These are phyloP conservation scores for Oophaga pumilio DNA, from an alignment of 2,113 vertebrate genomes.

Conservation along the genomic window DNA sequence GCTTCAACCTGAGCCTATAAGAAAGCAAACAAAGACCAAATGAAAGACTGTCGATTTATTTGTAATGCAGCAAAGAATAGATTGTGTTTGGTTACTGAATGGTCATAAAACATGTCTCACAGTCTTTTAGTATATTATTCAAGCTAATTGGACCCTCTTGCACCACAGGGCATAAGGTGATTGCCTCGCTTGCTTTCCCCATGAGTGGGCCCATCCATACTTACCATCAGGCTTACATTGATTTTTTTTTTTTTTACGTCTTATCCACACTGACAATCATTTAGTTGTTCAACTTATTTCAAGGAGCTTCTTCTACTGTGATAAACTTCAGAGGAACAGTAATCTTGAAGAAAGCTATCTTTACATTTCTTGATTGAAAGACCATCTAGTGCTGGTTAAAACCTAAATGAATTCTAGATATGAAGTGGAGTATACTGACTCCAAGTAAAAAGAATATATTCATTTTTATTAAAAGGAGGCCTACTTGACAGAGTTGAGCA, in stretches of 20 bases:
- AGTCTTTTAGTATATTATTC: background rate
- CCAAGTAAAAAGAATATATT: background rate
- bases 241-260: conserved; percentile 15
- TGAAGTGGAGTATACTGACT: background rate
- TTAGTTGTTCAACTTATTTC: background rate
- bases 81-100: background rate
- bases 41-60: background rate
- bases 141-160: conserved; percentile 13
- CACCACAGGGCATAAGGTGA: conserved; percentile 17
- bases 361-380: background rate
- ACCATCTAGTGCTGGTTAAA: background rate
- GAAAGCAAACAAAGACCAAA: background rate
- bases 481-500: background rate
- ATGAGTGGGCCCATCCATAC: background rate
- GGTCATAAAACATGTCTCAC: background rate
- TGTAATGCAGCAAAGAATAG: background rate
- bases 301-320: background rate
- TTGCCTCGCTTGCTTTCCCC: background rate
- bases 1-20: background rate
- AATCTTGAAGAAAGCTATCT: background rate
- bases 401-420: background rate
- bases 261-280: background rate
- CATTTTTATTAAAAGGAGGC: background rate
- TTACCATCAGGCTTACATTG: conserved; percentile 3
- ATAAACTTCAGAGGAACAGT: background rate